Base-by-base conservation (phyloP, 2,113 vertebrate genomes). In the Leptodactylus fuscus region DNA sequence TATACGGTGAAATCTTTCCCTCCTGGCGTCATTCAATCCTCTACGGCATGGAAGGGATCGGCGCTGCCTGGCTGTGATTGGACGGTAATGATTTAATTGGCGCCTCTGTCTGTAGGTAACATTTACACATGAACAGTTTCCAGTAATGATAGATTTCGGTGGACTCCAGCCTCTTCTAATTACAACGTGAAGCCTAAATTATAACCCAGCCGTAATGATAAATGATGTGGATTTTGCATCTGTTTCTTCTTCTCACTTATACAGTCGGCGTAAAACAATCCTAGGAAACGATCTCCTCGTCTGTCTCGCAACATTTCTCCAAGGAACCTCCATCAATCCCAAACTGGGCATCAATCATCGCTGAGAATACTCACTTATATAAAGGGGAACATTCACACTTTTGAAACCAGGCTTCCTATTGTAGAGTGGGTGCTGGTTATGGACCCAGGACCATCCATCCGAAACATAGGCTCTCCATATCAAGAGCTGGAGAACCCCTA, bases 41-140 rank as follows among this genome's bases (percentile, higher is more conserved):
- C n/a, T n/a, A n/a, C n/a, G n/a, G n/a, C 58, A 65, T 67, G 41
- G 36, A 32, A 49, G 16, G 36, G 41, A 34, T 49, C 27, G 11
- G 15, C 16, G 12, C 73, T 49, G 73, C 73, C 38, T 51, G 22
- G 44, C 29, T 51, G 38, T 53, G 69, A 55, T 76, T 92, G 91
- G 91, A 85, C 91, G 74, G 86, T 94, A 93, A 93, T 93, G 90
- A 91, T 91, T 92, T 93, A 94, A 93, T 90, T 93, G 89, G 4
- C 87, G 87, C 88, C 91, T 94, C 87, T 91, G 82, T 85, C 82
- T 88, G 85, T 55, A n/a, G 87, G 90, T 89, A 91, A 94, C 91
- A 91, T 81, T 83, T 87, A 88, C 81, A 87, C 87, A 85, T 88
- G 88, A 89, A 89, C 91, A 90, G 74, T 90, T 90, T 86, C 1